Percentiles rank a stretch among this genome's conserved stretches.
phyloP scores from a whole-genome alignment of 2,797 vertebrate species.

The Phoebastria nigripes region DNA sequence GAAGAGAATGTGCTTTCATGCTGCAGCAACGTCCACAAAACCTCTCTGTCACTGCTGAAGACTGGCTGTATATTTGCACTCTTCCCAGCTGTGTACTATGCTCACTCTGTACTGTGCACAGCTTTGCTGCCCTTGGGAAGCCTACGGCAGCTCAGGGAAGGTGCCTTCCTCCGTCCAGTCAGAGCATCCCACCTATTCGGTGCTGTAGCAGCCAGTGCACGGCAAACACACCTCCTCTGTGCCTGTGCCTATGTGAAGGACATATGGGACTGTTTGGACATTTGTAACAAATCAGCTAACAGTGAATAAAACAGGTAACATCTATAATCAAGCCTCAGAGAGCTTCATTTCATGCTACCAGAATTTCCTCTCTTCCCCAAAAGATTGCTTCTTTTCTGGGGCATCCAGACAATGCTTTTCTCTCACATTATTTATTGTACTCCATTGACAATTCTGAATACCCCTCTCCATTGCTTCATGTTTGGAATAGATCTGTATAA shows the following conservation, averaged over 20 bases:
- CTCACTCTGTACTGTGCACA: neutral
- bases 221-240: fast-evolving
- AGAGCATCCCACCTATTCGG: neutral
- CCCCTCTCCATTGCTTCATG: fast-evolving
- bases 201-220: fast-evolving
- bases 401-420: neutral
- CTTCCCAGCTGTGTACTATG: fast-evolving
- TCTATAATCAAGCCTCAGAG: neutral
- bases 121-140: neutral
- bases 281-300: neutral
- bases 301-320: neutral
- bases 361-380: neutral
- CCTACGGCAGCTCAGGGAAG: neutral
- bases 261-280: fast-evolving
- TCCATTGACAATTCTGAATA: fast-evolving
- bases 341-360: neutral
- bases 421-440: neutral
- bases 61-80: fast-evolving
- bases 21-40: neutral
- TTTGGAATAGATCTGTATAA: neutral
- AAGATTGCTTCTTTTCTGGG: neutral
- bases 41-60: too few species aligned
- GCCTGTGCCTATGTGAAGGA: neutral
- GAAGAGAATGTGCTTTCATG: neutral
- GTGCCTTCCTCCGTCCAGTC: neutral